phyloP scores from a whole-genome alignment of 2,113 vertebrate genomes.

The Myotis yumanensis region DNA sequence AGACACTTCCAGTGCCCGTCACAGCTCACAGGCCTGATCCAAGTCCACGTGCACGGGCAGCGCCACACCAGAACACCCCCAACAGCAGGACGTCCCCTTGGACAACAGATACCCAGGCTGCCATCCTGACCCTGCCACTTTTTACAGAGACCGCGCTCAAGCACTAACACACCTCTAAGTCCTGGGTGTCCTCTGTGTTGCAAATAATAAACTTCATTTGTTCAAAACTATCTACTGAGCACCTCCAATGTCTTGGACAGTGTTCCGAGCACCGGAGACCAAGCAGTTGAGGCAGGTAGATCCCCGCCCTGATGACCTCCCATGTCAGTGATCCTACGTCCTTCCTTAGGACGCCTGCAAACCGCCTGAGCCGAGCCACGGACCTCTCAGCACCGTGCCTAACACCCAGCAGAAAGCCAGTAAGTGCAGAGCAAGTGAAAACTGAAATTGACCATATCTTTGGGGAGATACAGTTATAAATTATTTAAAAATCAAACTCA shows the following conservation, averaged over 20 bases:
- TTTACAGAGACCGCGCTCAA: too few species aligned
- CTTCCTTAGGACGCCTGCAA: neutral
- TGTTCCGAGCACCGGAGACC: neutral
- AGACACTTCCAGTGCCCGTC: neutral
- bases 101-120: neutral
- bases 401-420: neutral
- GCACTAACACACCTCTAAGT: neutral
- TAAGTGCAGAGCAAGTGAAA: neutral
- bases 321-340: neutral
- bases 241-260: neutral
- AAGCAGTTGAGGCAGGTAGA: neutral
- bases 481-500: neutral
- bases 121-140: neutral
- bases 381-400: neutral
- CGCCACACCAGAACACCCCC: neutral
- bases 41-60: neutral
- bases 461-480: neutral
- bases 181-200: neutral
- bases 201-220: neutral
- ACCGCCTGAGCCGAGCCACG: neutral
- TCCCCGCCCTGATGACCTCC: neutral
- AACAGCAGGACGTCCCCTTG: accelerated
- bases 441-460: neutral
- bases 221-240: neutral
- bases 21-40: neutral